Evolutionary conservation across 2,113 vertebrate species (phyloP).

Genomic region (Myiopsitta monachus): DNA sequence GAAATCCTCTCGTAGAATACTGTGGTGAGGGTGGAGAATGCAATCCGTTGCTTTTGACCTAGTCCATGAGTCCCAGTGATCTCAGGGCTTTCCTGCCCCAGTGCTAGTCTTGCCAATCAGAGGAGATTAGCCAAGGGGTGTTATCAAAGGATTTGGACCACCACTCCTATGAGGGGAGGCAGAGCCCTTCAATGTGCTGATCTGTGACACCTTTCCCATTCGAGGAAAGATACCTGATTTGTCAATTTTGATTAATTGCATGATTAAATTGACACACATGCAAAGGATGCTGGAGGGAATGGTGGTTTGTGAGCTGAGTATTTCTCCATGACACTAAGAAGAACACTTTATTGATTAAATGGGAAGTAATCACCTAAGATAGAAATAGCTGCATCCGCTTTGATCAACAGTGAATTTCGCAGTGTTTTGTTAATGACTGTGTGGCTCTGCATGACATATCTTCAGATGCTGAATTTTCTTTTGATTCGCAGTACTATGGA

Average conservation of each 20-base stretch:
- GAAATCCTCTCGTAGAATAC: not conserved
- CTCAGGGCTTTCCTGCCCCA: not conserved
- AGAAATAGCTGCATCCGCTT: not conserved
- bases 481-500: not conserved
- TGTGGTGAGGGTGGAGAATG: not conserved
- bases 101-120: not conserved
- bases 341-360: not conserved
- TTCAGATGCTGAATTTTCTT: not conserved
- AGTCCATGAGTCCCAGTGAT: not conserved
- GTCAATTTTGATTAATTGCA: not conserved
- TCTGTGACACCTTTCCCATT: not conserved
- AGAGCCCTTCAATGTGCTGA: not conserved
- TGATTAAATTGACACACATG: not conserved
- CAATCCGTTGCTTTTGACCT: not conserved
- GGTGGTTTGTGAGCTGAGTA: not conserved
- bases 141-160: not conserved
- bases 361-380: not conserved
- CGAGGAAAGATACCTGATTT: not conserved
- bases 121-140: not conserved
- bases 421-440: not conserved
- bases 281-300: not conserved
- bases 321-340: not conserved
- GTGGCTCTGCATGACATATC: not conserved
- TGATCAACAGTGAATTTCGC: accelerated
- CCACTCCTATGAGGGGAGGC: not conserved